phyloP scores from a whole-genome alignment of 1,140 invertebrate genomes.

The Augochlora pura region DNA sequence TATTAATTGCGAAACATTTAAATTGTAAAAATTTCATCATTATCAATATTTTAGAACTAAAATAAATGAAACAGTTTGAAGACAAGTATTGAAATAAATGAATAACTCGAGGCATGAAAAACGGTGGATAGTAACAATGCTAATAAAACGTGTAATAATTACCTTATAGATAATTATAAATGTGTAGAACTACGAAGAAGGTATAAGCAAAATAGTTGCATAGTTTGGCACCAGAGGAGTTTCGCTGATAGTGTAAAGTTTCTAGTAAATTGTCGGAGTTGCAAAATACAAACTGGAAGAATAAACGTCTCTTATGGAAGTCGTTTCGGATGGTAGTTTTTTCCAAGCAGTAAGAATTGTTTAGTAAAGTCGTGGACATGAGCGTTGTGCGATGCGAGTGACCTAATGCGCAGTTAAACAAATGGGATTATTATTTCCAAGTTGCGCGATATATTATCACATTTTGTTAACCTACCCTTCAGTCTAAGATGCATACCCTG shows the following conservation, averaged over 20 bases:
- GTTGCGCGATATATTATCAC: not conserved
- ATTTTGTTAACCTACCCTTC: constrained; percentile 25
- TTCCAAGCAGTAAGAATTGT: constrained; percentile 26
- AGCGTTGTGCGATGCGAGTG: constrained; percentile 43
- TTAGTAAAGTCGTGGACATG: constrained; percentile 26
- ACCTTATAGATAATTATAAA: constrained; percentile 18
- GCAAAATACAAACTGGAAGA: constrained; percentile 29
- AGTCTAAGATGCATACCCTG: constrained; percentile 28
- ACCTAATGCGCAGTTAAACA: constrained; percentile 28
- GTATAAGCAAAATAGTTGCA: not conserved
- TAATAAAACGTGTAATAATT: not conserved
- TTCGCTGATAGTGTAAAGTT: constrained; percentile 5
- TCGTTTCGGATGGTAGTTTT: not conserved
- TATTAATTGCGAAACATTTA: too few species aligned
- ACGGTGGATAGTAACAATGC: too few species aligned
- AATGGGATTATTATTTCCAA: not conserved
- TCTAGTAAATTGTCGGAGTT: not conserved
- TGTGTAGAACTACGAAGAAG: not conserved
- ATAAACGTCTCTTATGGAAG: constrained; percentile 2
- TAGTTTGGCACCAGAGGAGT: not conserved
- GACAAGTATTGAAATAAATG: too few species aligned
- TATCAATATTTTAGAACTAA: too few species aligned
- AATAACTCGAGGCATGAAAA: too few species aligned
- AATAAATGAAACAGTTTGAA: too few species aligned
- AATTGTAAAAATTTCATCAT: too few species aligned